Evolutionary conservation across 2,888 invertebrate species (phyloP).

Genomic region (Pyrochroa serraticornis): DNA sequence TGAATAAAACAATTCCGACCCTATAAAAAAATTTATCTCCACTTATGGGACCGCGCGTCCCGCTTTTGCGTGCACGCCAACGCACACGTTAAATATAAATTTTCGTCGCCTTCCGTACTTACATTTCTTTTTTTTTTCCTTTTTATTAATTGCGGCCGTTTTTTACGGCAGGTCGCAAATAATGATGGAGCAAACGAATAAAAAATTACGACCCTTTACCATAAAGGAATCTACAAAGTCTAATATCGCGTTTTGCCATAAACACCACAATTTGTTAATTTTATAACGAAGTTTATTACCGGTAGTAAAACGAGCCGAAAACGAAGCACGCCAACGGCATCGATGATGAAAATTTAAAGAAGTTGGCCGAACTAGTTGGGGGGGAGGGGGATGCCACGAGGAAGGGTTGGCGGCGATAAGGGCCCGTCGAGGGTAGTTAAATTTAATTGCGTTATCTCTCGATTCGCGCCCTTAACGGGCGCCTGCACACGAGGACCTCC

Average conservation of each 20-base stretch:
- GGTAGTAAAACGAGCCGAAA: neutral
- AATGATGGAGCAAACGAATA: constrained; percentile 7
- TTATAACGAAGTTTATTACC: constrained; percentile 14
- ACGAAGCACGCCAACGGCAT: neutral
- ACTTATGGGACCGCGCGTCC: neutral
- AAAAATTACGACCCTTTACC: constrained; percentile 6
- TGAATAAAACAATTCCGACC: constrained; percentile 24
- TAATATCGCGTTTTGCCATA: neutral
- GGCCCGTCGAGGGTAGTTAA: too few species aligned
- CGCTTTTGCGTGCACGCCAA: too few species aligned
- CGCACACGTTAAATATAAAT: neutral
- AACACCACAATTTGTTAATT: constrained; percentile 19
- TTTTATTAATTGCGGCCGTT: constrained; percentile 6
- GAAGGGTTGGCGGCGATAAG: too few species aligned
- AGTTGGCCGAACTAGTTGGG: neutral
- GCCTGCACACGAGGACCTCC: too few species aligned
- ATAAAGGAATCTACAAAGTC: constrained; percentile 8
- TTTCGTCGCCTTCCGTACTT: neutral
- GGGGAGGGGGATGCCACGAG: too few species aligned
- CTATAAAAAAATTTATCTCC: constrained; percentile 12
- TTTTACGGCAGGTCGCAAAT: neutral
- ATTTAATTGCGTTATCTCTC: too few species aligned
- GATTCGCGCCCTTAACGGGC: too few species aligned
- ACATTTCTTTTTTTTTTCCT: neutral
- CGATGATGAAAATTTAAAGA: constrained; percentile 6